These are phyloP conservation scores for Platysternon megacephalum DNA, from an alignment of 2,113 vertebrate genomes.

Conservation along the genomic window DNA sequence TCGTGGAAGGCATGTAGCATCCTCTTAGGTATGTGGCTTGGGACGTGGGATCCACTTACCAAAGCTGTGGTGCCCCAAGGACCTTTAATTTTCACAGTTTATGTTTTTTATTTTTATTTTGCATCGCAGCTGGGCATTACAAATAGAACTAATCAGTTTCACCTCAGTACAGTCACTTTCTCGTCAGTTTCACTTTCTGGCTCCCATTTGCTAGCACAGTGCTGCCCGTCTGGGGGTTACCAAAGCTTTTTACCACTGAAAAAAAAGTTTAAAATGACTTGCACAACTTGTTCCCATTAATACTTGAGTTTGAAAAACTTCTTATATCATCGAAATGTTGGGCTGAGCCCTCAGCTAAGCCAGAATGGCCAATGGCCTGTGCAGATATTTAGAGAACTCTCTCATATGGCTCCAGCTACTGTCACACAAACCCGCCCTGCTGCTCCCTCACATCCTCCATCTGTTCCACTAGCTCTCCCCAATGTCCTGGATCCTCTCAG, in stretches of 20 bases:
- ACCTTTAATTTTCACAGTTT: not conserved
- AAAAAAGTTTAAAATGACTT: fast-evolving
- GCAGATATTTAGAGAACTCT: not conserved
- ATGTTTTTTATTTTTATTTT: not conserved
- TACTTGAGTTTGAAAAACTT: not conserved
- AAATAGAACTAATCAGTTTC: not conserved
- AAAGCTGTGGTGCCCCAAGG: not conserved
- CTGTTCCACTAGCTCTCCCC: not conserved
- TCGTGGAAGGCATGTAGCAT: not conserved
- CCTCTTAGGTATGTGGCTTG: not conserved
- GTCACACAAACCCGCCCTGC: not conserved
- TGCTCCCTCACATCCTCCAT: not conserved
- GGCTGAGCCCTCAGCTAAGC: not conserved
- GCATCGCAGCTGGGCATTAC: not conserved
- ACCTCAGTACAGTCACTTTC: not conserved
- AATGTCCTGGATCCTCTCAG: not conserved
- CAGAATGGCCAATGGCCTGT: fast-evolving
- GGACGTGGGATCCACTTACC: not conserved
- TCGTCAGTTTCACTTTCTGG: not conserved
- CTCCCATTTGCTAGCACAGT: not conserved
- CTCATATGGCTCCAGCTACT: not conserved
- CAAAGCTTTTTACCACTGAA: not conserved
- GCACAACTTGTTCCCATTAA: fast-evolving
- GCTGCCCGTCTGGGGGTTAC: not conserved
- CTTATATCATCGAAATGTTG: not conserved